Evolutionary conservation across 2,888 invertebrate genomes (phyloP), one percentile per base, ranked within the genome.

Genomic region (Hydrotaea cyrtoneurina): DNA sequence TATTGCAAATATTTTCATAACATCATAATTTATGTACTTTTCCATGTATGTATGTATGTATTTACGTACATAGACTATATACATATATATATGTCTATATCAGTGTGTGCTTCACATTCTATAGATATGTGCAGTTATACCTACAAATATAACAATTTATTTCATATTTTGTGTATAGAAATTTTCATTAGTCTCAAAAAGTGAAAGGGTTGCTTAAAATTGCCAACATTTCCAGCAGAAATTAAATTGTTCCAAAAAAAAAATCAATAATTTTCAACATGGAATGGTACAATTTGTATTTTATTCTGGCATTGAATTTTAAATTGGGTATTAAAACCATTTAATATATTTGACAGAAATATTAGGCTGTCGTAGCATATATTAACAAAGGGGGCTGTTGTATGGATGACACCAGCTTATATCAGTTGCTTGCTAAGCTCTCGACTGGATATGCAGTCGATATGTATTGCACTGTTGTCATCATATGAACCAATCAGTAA

Each of bases 1-100:
- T 78, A 53, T 74, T 69, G 73, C 46, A 80, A 80, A 80, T 69
- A 64, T 84, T 79, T 76, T 81, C 39, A 71, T 74, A 74, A 50
- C 50, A 78, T 80, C 59, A 80, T 80, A 59, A 75, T 78, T 26
- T 66, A 64, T 76, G 36, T 69, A 69, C 43, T 21, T 43, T 66
- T 31, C 17, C 8, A 21, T 66, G 17, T 21, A 19, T 43, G 19
- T 15, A 43, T 36, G 2, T 36, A 36, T 36, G 7, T 17, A 31
- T 19, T 19, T 53, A 5, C 2, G 55, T 21, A 55, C 21, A 53
- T 17, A 5, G 19, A 11, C 2, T 57, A 57, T 57, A 21, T 57
- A 11, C 11, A 1, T 62, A 62, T 31, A n/a, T 11, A 31, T 26
- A 1, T 15, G 3, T 62, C 3, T 66, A 36, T 39, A 73, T 73